Evolutionary conservation across 2,797 vertebrate genomes (phyloP).

Genomic region (Allobates femoralis): DNA sequence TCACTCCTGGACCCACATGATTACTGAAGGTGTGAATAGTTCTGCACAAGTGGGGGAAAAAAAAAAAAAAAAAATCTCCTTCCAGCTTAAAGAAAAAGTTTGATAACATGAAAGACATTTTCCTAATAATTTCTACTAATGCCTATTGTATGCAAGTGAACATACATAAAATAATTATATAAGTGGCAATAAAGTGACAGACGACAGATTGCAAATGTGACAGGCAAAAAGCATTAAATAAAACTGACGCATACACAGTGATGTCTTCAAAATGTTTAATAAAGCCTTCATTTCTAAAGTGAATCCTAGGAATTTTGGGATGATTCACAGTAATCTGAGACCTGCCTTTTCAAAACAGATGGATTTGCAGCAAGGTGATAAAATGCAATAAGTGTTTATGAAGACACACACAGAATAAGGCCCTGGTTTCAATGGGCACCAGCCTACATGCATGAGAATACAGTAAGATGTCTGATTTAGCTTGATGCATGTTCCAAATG

Average conservation of each 20-base stretch:
- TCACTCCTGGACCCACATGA: background rate
- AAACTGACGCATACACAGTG: slow-evolving; percentile 59
- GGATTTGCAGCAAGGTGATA: slow-evolving; percentile 64
- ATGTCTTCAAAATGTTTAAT: slow-evolving; percentile 62
- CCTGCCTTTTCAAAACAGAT: slow-evolving; percentile 65
- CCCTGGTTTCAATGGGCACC: slow-evolving; percentile 62
- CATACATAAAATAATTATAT: background rate
- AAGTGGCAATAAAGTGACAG: background rate
- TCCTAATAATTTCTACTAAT: background rate
- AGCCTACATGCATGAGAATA: slow-evolving; percentile 72
- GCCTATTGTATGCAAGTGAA: background rate
- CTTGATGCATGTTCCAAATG: slow-evolving; percentile 67
- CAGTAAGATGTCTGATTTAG: slow-evolving; percentile 70
- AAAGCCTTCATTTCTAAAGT: slow-evolving; percentile 51
- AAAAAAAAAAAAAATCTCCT: background rate
- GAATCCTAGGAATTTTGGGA: slow-evolving; percentile 58
- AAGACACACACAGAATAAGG: slow-evolving; percentile 45
- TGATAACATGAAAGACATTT: background rate
- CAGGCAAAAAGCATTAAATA: slow-evolving; percentile 5
- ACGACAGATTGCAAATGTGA: background rate
- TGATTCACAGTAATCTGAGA: slow-evolving; percentile 43
- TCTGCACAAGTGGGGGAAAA: background rate
- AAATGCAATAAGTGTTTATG: slow-evolving; percentile 53
- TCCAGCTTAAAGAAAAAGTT: too few relatives aligned
- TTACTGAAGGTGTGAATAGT: background rate